Conservation (phyloP, 1,140 invertebrate genomes). For the Coboldia fuscipes region DNA sequence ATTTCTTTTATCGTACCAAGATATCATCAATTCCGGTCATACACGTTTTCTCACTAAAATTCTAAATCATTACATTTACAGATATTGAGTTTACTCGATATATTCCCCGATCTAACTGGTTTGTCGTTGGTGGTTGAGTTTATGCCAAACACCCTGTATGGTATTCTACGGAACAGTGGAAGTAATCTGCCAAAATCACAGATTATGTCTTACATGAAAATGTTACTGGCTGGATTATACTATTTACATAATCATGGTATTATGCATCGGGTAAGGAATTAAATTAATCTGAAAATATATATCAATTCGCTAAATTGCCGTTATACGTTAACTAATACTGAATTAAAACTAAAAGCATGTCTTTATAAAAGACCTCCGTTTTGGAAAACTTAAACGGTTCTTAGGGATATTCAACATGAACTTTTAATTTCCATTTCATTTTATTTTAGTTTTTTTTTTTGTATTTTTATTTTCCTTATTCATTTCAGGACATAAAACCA, state of each 20-base stretch:
- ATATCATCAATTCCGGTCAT: constrained; percentile 5
- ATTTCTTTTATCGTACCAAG: constrained; percentile 2
- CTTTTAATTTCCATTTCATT: too few species aligned
- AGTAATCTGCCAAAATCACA: constrained; percentile 48
- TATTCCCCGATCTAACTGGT: constrained; percentile 71
- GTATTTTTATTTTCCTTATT: too few species aligned
- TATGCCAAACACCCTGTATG: constrained; percentile 75
- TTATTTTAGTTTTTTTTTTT: too few species aligned
- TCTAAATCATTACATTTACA: constrained; percentile 21
- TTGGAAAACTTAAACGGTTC: neutral
- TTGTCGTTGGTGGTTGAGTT: constrained; percentile 87
- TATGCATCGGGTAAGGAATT: constrained; percentile 69
- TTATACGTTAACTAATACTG: too few species aligned
- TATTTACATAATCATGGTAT: constrained; percentile 72
- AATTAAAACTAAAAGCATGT: too few species aligned
- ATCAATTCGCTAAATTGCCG: too few species aligned
- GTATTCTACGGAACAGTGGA: constrained; percentile 59
- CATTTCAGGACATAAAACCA: constrained; percentile 77
- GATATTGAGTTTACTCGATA: constrained; percentile 76
- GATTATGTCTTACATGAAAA: constrained; percentile 72
- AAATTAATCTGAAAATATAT: too few species aligned
- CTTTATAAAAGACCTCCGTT: too few species aligned
- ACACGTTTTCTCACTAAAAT: neutral
- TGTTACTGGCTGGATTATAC: constrained; percentile 76
- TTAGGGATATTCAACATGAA: neutral